phyloP scores from a whole-genome alignment of 2,888 invertebrate species.

The Plebejus melissa region DNA sequence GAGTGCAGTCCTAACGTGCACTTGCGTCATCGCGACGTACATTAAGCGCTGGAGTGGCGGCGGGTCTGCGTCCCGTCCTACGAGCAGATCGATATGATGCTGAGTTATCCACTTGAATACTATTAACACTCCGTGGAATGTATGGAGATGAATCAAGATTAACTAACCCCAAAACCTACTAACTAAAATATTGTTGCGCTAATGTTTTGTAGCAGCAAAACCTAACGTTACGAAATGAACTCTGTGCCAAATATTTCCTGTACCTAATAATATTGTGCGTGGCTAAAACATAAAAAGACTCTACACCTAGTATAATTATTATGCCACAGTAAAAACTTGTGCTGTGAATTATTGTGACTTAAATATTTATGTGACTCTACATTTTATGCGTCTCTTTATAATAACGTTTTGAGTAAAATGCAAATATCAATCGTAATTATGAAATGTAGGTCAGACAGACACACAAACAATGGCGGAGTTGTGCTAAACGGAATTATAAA shows the following conservation, averaged over 20 bases:
- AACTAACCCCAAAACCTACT: background rate
- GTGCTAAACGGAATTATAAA: conserved; percentile 34
- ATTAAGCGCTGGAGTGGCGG: conserved; percentile 40
- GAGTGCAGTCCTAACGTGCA: conserved; percentile 31
- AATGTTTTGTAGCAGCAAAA: background rate
- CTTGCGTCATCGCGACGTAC: conserved; percentile 36
- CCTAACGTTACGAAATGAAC: too few species aligned
- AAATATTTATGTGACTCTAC: conserved; percentile 21
- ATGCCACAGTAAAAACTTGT: background rate
- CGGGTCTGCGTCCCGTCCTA: conserved; percentile 36
- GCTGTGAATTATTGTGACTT: background rate
- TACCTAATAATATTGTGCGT: too few species aligned
- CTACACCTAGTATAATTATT: background rate
- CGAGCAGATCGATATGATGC: conserved; percentile 40
- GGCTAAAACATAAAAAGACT: too few species aligned
- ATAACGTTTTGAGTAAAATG: conserved; percentile 26
- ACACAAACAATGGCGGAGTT: conserved; percentile 30
- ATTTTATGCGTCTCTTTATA: conserved; percentile 17
- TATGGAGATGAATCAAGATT: background rate
- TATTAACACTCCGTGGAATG: background rate
- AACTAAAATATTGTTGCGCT: background rate
- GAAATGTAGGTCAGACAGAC: conserved; percentile 29
- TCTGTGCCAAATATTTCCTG: too few species aligned
- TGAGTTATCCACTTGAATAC: conserved; percentile 37
- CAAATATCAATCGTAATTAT: conserved; percentile 30